Evolutionary conservation across 2,888 invertebrate genomes (phyloP).

Genomic region (Drosophila leonis): DNA sequence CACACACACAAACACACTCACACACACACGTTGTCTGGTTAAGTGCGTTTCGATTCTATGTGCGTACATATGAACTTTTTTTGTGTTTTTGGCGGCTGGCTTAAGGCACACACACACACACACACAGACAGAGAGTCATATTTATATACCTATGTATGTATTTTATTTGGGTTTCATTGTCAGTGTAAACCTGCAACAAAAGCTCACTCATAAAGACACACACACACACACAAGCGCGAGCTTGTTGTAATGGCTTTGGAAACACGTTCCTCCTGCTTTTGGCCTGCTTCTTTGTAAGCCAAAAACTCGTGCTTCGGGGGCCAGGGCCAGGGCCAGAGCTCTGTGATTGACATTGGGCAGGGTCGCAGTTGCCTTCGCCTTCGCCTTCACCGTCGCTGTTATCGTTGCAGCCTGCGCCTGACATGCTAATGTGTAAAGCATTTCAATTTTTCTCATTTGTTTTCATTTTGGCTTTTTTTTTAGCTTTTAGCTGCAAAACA

Average conservation of each 20-base stretch:
- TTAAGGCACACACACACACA: constrained; percentile 17
- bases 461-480: constrained; percentile 4
- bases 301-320: constrained; percentile 36
- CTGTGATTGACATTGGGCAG: constrained; percentile 76
- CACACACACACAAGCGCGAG: constrained; percentile 31
- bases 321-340: constrained; percentile 42
- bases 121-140: constrained; percentile 6
- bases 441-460: constrained; percentile 23
- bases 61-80: constrained; percentile 45
- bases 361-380: constrained; percentile 55
- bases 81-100: constrained; percentile 47
- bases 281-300: constrained; percentile 71
- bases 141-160: constrained; percentile 12
- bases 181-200: constrained; percentile 53
- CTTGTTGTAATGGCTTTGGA: constrained; percentile 67
- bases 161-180: constrained; percentile 55
- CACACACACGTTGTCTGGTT: constrained; percentile 37
- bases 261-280: constrained; percentile 71
- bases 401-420: constrained; percentile 33
- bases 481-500: constrained; percentile 20
- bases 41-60: constrained; percentile 64
- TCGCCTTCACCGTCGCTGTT: constrained; percentile 16
- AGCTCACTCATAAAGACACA: constrained; percentile 56
- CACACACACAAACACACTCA: constrained; percentile 43
- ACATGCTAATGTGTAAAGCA: constrained; percentile 74